Evolutionary conservation across 2,113 vertebrate genomes (phyloP).

Genomic region (Azemiops feae): DNA sequence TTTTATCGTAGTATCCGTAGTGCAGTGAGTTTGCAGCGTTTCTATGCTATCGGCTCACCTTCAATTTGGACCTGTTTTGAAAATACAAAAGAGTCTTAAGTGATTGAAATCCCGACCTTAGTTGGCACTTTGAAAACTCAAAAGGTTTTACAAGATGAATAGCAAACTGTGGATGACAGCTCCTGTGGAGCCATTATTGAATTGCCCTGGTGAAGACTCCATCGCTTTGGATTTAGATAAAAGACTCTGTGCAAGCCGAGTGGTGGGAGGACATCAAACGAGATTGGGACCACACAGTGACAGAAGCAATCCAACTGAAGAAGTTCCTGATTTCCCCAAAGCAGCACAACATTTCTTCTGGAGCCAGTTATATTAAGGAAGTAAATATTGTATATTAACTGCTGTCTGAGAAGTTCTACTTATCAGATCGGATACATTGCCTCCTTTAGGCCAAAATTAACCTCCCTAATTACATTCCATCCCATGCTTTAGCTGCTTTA

Average conservation of each 20-base stretch:
- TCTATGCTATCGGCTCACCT: conserved; percentile 63
- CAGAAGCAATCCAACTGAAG: conserved; percentile 93
- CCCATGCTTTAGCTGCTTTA: conserved; percentile 67
- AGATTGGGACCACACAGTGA: conserved; percentile 89
- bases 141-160: conserved; percentile 90
- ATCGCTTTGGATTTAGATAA: conserved; percentile 98
- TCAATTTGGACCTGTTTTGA: conserved; percentile 70
- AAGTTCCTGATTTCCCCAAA: conserved; percentile 88
- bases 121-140: conserved; percentile 80
- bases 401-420: conserved; percentile 67
- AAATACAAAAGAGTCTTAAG: conserved; percentile 77
- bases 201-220: conserved; percentile 92
- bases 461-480: conserved; percentile 66
- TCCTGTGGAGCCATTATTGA: conserved; percentile 94
- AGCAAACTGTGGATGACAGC: conserved; percentile 94
- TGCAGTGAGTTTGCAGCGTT: conserved; percentile 63
- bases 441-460: conserved; percentile 47
- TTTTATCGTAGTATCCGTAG: conserved; percentile 45
- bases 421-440: conserved; percentile 50
- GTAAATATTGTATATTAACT: conserved; percentile 78
- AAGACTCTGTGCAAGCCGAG: conserved; percentile 95
- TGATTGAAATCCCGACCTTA: conserved; percentile 77
- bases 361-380: conserved; percentile 87
- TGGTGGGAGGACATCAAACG: conserved; percentile 98
- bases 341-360: conserved; percentile 85